Percentiles rank a stretch among this genome's conserved stretches.
Conservation (phyloP, 1,140 invertebrate species). For the Lucilia cuprina region DNA sequence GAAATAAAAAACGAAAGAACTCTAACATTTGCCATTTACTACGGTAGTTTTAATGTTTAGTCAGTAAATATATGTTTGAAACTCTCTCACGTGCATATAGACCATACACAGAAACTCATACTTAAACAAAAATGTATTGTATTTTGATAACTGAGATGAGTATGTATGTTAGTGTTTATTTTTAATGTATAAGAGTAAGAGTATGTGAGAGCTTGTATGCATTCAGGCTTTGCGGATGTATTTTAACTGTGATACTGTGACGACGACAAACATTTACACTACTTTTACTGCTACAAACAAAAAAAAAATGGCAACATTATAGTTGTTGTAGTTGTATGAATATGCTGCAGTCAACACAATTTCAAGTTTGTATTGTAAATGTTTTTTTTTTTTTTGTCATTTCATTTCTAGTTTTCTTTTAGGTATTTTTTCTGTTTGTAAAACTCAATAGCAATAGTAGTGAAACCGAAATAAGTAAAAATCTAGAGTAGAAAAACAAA, state of each 20-base stretch:
- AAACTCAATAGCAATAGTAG: neutral
- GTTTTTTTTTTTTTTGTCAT: neutral
- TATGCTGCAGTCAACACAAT: neutral
- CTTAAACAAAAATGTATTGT: neutral
- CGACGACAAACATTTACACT: neutral
- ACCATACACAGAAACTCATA: no score
- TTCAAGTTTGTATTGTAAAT: neutral
- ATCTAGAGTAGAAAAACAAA: neutral
- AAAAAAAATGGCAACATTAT: neutral
- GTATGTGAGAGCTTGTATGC: neutral
- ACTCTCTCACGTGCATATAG: no score
- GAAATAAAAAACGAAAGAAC: neutral
- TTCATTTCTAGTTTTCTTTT: neutral
- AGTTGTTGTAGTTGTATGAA: neutral
- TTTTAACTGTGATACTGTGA: neutral
- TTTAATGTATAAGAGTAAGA: neutral
- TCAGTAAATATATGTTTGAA: no score
- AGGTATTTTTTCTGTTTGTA: no score
- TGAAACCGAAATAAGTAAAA: neutral
- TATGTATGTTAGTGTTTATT: neutral
- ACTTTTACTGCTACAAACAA: neutral
- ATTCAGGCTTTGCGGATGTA: conserved; percentile 8
- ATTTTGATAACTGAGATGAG: neutral
- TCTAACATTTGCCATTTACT: neutral
- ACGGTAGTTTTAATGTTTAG: neutral